A percentile compares a stretch with the other conserved stretches of the same genome.
Conservation (phyloP, 2,797 vertebrate genomes). For the Cryptoprocta ferox region DNA sequence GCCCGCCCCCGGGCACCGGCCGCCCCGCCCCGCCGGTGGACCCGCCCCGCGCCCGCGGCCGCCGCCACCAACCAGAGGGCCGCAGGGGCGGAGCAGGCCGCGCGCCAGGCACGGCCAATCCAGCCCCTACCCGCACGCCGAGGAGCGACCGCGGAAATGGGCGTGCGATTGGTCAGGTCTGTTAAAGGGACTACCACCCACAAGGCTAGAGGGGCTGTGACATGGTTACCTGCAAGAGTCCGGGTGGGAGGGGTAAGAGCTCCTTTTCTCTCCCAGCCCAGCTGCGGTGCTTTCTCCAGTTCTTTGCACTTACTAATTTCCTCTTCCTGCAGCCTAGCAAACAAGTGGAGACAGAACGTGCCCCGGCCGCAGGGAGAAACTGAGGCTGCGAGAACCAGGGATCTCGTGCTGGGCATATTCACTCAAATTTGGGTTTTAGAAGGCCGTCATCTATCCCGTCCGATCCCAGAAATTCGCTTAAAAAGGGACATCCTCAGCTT, state of each 20-base stretch:
- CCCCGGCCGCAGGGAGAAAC: neutral
- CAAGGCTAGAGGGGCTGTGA: fast-evolving
- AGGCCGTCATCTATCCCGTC: neutral
- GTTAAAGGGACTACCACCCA: conserved; percentile 68
- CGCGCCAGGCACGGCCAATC: conserved; percentile 71
- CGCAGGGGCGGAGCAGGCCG: conserved; percentile 49
- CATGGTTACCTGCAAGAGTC: neutral
- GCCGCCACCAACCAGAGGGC: conserved; percentile 68
- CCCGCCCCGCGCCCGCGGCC: conserved; percentile 66
- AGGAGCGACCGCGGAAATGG: conserved; percentile 17
- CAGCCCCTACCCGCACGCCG: neutral
- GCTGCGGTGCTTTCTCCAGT: neutral
- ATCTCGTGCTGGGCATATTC: neutral
- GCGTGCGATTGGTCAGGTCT: conserved; percentile 68
- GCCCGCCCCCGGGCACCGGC: neutral
- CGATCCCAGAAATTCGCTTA: neutral
- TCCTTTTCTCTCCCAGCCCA: neutral
- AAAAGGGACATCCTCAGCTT: conserved; percentile 17
- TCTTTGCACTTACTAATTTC: neutral
- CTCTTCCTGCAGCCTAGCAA: neutral
- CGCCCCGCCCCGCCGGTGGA: conserved; percentile 58
- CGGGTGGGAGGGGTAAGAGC: neutral
- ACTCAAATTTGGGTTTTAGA: neutral
- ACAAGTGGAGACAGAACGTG: neutral
- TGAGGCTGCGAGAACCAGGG: neutral